phyloP scores from a whole-genome alignment of 1,140 invertebrate species.

The Eupristina koningsbergeri region DNA sequence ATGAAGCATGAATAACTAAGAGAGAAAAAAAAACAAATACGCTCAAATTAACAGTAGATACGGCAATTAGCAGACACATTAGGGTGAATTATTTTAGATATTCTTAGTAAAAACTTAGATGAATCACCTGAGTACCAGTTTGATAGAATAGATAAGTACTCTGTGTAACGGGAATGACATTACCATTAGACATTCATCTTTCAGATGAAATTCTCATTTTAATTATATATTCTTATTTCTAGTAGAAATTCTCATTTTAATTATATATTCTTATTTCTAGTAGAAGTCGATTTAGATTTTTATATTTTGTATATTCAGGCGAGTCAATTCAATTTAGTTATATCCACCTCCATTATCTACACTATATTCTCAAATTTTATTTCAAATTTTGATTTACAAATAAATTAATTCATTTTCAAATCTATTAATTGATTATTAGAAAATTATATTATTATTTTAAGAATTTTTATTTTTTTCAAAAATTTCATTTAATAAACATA shows the following conservation, averaged over 20 bases:
- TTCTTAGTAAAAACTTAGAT: slow-evolving; percentile 68
- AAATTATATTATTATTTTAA: too few relatives aligned
- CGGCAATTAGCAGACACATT: slow-evolving; percentile 70
- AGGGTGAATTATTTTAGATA: slow-evolving; percentile 71
- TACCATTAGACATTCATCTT: background rate
- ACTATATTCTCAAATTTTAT: background rate
- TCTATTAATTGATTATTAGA: too few relatives aligned
- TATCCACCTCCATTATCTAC: background rate
- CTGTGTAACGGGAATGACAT: background rate
- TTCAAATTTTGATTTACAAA: too few relatives aligned
- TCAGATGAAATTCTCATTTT: slow-evolving; percentile 40
- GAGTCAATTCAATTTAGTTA: slow-evolving; percentile 46
- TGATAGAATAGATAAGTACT: background rate
- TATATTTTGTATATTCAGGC: slow-evolving; percentile 36
- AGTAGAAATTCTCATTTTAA: slow-evolving; percentile 16
- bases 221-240: too few relatives aligned
- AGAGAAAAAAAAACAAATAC: slow-evolving; percentile 31
- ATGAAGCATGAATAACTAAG: slow-evolving; percentile 13
- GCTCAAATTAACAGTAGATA: slow-evolving; percentile 58
- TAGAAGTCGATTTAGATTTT: slow-evolving; percentile 27
- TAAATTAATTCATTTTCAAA: too few relatives aligned
- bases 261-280: slow-evolving; percentile 54
- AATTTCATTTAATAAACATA: too few relatives aligned
- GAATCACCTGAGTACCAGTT: slow-evolving; percentile 67
- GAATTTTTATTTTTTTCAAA: too few relatives aligned